These are phyloP conservation scores for Rhopalosiphum nymphaeae DNA, from an alignment of 2,888 invertebrate species.

Conservation along the genomic window DNA sequence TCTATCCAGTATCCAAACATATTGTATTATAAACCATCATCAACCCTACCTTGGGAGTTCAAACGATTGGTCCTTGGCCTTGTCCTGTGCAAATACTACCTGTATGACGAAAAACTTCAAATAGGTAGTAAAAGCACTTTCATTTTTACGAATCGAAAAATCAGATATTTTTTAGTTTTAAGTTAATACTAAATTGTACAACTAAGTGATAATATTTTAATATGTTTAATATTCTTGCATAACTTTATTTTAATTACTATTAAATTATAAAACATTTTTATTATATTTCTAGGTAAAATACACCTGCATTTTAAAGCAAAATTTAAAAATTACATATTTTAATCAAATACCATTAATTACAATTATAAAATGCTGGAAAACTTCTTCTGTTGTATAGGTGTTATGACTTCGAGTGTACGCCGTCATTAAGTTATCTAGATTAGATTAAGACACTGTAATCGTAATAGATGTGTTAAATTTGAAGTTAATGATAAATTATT, in stretches of 20 bases:
- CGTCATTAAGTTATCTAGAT: background rate
- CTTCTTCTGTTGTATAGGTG: background rate
- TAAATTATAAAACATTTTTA: background rate
- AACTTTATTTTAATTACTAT: background rate
- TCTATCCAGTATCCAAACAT: background rate
- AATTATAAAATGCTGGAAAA: background rate
- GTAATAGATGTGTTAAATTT: background rate
- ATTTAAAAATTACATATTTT: background rate
- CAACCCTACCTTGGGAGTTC: conserved; percentile 28
- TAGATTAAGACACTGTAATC: background rate
- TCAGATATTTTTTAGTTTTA: background rate
- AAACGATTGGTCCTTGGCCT: conserved; percentile 47
- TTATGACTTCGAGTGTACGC: background rate
- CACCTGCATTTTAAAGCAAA: background rate
- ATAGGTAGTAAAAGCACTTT: conserved; percentile 49
- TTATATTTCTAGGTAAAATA: background rate
- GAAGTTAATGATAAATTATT: background rate
- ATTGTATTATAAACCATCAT: conserved; percentile 2
- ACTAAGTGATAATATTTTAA: background rate
- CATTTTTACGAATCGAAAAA: conserved; percentile 1
- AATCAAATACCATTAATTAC: background rate
- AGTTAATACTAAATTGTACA: background rate
- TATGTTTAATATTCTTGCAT: background rate
- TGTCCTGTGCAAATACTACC: conserved; percentile 47
- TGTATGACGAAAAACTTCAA: conserved; percentile 50